phyloP scores from a whole-genome alignment of 1,140 invertebrate genomes.

The Berghia stephanieae region DNA sequence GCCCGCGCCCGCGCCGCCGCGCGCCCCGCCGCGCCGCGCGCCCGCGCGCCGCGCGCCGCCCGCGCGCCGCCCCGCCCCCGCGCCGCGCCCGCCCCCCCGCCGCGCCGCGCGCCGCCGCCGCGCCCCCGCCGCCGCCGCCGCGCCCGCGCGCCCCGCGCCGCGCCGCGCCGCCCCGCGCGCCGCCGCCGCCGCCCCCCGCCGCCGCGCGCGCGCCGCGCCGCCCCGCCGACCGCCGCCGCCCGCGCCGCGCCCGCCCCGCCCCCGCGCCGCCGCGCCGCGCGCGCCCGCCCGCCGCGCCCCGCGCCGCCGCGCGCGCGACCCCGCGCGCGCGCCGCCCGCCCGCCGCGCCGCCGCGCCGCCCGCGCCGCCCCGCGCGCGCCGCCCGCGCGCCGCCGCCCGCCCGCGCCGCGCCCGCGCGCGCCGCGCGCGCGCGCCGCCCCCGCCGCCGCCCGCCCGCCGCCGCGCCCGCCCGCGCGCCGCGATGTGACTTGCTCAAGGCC shows the following conservation, averaged over 20 bases:
- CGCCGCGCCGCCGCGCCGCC: neutral
- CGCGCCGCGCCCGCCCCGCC: no score
- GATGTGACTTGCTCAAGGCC: no score
- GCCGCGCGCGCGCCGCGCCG: neutral
- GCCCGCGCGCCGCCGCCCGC: no score
- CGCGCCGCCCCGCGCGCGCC: no score
- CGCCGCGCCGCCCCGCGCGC: neutral
- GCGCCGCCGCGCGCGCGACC: neutral
- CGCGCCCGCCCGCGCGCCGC: no score
- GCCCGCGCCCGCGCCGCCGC: neutral
- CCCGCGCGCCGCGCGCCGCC: neutral
- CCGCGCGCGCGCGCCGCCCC: no score
- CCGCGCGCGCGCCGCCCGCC: neutral
- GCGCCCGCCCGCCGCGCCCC: neutral
- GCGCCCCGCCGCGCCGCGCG: neutral
- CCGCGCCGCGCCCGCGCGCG: no score
- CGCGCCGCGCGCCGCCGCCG: neutral
- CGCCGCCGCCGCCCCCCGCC: neutral
- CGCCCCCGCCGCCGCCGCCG: neutral
- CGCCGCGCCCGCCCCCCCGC: neutral
- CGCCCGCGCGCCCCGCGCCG: no score
- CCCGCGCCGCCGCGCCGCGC: neutral
- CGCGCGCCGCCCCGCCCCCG: neutral
- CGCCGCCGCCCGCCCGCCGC: no score
- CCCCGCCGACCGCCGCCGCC: neutral